Percentiles rank a stretch among this genome's conserved stretches.
Conservation (phyloP, 1,140 invertebrate genomes). For the Sinella curviseta region DNA sequence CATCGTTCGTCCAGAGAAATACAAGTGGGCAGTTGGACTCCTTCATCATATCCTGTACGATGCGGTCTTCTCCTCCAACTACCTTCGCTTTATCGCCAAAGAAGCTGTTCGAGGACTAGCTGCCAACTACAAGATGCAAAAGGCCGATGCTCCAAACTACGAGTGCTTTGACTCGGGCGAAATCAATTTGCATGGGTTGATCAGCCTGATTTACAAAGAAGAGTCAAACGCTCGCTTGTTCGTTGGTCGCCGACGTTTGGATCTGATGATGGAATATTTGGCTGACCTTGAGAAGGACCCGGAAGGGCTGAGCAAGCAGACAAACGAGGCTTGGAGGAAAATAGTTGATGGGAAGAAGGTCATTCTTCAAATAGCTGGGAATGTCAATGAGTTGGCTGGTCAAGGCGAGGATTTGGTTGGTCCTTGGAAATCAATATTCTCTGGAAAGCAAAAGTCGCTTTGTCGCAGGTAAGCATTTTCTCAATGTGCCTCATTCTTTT, state of each 20-base stretch:
- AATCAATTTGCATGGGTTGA: constrained; percentile 45
- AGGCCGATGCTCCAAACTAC: constrained; percentile 43
- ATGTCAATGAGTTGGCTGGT: constrained; percentile 64
- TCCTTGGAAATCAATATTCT: constrained; percentile 58
- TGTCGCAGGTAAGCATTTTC: constrained; percentile 56
- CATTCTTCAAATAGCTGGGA: constrained; percentile 70
- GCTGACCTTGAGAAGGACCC: constrained; percentile 31
- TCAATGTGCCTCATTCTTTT: too few species aligned
- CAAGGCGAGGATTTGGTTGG: constrained; percentile 56
- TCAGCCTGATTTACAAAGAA: constrained; percentile 41
- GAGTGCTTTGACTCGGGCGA: constrained; percentile 46
- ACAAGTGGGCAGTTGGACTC: constrained; percentile 73
- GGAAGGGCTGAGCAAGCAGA: not conserved
- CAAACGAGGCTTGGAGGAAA: constrained; percentile 38
- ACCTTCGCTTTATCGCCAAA: constrained; percentile 72
- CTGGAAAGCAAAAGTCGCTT: constrained; percentile 37
- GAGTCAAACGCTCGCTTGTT: constrained; percentile 47
- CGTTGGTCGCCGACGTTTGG: constrained; percentile 45
- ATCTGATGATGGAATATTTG: constrained; percentile 44
- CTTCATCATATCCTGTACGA: constrained; percentile 73
- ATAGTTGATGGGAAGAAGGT: constrained; percentile 59
- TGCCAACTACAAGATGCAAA: constrained; percentile 46
- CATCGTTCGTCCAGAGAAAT: constrained; percentile 62
- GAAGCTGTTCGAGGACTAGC: constrained; percentile 58
- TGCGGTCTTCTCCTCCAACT: constrained; percentile 69